Evolutionary conservation across 1,140 invertebrate species (phyloP), one percentile per base, ranked within the genome.

Genomic region (Hylaeus anthracinus): DNA sequence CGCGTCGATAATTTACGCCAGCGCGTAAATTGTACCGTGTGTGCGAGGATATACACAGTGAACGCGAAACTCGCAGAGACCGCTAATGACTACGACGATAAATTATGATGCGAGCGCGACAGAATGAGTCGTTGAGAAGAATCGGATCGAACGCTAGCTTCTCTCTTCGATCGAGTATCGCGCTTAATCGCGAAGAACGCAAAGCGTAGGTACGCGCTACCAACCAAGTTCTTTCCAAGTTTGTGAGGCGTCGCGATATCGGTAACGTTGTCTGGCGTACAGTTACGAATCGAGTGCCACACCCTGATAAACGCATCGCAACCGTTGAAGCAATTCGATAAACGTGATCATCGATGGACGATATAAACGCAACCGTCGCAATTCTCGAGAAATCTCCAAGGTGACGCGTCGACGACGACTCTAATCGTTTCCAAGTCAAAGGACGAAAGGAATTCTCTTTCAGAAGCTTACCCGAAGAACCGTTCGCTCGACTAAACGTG

Each of bases 251-350:
- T 64, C 61, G 39, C 37, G 61, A 14, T 41, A 43, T 64, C 61
- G 39, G 14, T 14, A 26, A 5, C 45, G 14, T 12, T n/a, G 51
- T 70, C 51, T n/a, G 53, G n/a, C 65, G 14, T 41, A 5, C 1
- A n/a, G 45, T 73, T 63, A 37, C 45, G 14, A 3, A 12, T 6
- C 45, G 60, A 53, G 37, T 55, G 48, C 72, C 72, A 15, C 61
- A 5, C 60, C 72, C 60, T 55, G 60, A 74, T 74, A 64, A 74
- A 15, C 60, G 69, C 45, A 1, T 37, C n/a, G 6, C 15, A 39
- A 61, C n/a, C 8, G 5, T 12, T 14, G 14, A 26, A 37, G 48
- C 48, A 3, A 39, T 56, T 71, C 69, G 53, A 56, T 14, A 15
- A 70, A 55, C 53, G 43, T n/a, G 41, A 12, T 43, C 15, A 10